phyloP scores from a whole-genome alignment of 2,113 vertebrate genomes.

The Arizona elegans region DNA sequence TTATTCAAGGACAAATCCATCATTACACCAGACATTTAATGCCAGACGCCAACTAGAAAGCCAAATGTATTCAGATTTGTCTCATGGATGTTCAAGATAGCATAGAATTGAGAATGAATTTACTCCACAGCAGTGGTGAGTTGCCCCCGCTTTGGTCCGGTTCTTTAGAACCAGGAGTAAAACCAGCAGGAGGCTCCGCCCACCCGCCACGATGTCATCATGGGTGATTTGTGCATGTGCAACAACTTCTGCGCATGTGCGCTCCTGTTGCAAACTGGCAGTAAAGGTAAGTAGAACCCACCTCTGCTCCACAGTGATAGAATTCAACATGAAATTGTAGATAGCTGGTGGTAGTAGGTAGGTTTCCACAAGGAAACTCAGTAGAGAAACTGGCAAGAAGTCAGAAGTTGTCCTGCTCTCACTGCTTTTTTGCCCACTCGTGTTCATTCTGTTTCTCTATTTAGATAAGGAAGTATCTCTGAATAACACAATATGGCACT shows the following conservation, averaged over 20 bases:
- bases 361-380: too few relatives aligned
- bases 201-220: too few relatives aligned
- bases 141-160: too few relatives aligned
- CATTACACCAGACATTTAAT: not conserved
- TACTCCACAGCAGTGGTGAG: not conserved
- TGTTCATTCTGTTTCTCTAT: not conserved
- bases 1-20: not conserved
- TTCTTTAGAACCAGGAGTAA: too few relatives aligned
- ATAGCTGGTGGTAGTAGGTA: not conserved
- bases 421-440: too few relatives aligned
- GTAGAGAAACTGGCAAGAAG: too few relatives aligned
- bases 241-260: too few relatives aligned
- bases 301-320: not conserved
- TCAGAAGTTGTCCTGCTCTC: too few relatives aligned
- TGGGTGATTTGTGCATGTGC: too few relatives aligned
- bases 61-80: not conserved
- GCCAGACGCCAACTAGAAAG: not conserved
- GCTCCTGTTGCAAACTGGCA: too few relatives aligned
- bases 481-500: not conserved
- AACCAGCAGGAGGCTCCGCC: too few relatives aligned
- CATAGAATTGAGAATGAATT: not conserved
- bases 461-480: not conserved
- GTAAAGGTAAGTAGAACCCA: too few relatives aligned
- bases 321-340: not conserved
- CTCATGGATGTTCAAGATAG: not conserved